phyloP scores from a whole-genome alignment of 2,888 invertebrate genomes.

The Amblyjoppa fuscipennis region DNA sequence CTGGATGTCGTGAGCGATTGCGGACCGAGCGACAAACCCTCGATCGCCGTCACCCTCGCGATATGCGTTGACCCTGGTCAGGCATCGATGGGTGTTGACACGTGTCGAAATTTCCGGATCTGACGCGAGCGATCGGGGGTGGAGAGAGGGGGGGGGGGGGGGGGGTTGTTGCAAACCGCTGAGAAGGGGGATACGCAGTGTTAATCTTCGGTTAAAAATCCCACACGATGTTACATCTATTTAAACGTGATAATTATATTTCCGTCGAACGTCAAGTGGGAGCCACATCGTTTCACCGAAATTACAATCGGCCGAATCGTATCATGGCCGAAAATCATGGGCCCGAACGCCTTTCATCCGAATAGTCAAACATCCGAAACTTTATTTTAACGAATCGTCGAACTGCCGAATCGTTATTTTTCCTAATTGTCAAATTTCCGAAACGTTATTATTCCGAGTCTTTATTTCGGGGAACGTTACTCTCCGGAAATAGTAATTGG shows the following conservation, averaged over 20 bases:
- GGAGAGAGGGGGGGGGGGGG: background rate
- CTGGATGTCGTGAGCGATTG: background rate
- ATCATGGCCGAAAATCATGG: no score
- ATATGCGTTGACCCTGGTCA: constrained; percentile 58
- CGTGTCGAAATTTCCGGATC: constrained; percentile 57
- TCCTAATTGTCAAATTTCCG: no score
- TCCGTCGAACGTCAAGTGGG: no score
- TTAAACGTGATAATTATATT: constrained; percentile 4
- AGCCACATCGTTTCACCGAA: no score
- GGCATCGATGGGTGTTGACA: constrained; percentile 58
- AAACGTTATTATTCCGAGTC: no score
- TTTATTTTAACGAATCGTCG: no score
- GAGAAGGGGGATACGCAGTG: constrained; percentile 48
- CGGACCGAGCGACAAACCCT: background rate
- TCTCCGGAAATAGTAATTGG: no score
- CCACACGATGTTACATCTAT: constrained; percentile 46
- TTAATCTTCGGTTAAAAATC: constrained; percentile 61
- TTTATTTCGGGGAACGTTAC: no score
- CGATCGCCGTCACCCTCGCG: constrained; percentile 38
- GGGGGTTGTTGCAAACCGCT: constrained; percentile 50
- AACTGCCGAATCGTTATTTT: no score
- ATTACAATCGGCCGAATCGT: no score
- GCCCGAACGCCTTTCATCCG: no score
- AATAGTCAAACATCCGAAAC: no score
- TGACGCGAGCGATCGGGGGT: constrained; percentile 36